Base-by-base conservation (phyloP, 1,140 invertebrate genomes). In the Ectropis grisescens region DNA sequence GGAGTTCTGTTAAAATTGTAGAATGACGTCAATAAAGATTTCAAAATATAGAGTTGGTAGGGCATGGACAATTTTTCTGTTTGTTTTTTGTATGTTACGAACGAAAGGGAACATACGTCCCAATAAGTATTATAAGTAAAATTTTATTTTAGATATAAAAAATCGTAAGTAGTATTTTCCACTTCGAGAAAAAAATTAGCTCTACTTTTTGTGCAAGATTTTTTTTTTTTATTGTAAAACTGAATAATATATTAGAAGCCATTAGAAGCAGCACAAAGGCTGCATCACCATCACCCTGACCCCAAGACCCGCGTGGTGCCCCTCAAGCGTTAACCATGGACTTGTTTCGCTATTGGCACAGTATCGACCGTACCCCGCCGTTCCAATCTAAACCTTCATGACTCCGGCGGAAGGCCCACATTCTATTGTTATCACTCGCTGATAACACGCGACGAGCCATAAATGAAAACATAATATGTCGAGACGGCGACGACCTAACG, bases 341-440 rank as follows among this genome's bases (percentile, higher is more conserved):
- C 50, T 62, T 64, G 55, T 66, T 58, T 60, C 40, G 40, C 53
- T 43, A 55, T 53, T 45, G 53, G 37, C 49, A 51, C 41, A 30
- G 37, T 37, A 32, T 29, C 28, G 26, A 32, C 27, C 37, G 35
- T 29, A 33, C 29, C 31, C 11, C 19, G 10, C 12, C 3, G 29
- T 28, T 33, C 58, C 25, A 65, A 46, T 56, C 13, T 60, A 43
- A 38, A 35, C 64, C 46, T 34, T 61, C 60, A n/a, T n/a, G n/a
- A n/a, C n/a, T n/a, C n/a, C n/a, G 11, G 14, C 33, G 13, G 27
- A 56, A 30, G 37, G 45, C 42, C 16, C 36, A 29, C 52, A 65
- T 64, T 53, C 36, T 46, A 31, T 62, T 51, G 62, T 78, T 78
- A 72, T 78, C 72, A 78, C 37, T 24, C 22, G 14, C 37, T 68